Percentiles rank a stretch among this genome's conserved stretches.
Evolutionary conservation across 2,797 vertebrate species (phyloP).

Genomic region (Crotalus adamanteus): DNA sequence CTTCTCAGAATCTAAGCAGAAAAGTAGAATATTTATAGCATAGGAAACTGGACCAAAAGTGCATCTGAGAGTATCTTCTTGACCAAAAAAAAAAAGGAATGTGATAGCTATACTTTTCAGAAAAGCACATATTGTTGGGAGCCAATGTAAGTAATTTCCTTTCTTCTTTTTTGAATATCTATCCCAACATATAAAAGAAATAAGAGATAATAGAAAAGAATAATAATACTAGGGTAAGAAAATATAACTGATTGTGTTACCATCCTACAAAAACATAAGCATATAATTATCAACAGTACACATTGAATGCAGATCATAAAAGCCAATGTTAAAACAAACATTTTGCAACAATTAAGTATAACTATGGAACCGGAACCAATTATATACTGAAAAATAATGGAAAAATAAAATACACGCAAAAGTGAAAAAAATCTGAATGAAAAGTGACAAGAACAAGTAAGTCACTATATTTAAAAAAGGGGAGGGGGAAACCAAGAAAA

Average conservation of each 20-base stretch:
- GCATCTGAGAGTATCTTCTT: constrained; percentile 76
- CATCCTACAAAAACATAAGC: constrained; percentile 46
- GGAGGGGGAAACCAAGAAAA: constrained; percentile 63
- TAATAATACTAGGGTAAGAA: constrained; percentile 11
- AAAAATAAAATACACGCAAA: constrained; percentile 54
- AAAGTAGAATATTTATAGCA: constrained; percentile 7
- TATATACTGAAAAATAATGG: constrained; percentile 63
- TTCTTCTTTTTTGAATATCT: not conserved
- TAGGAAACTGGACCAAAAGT: constrained; percentile 39
- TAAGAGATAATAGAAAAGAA: constrained; percentile 16
- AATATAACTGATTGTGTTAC: constrained; percentile 37
- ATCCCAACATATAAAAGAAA: constrained; percentile 24
- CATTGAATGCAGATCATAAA: constrained; percentile 60
- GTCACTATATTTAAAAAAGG: constrained; percentile 68
- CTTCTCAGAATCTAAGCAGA: not conserved
- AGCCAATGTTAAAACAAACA: constrained; percentile 58
- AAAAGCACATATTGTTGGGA: not conserved
- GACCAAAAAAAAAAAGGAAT: constrained; percentile 30
- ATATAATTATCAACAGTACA: constrained; percentile 52
- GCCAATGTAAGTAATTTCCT: not conserved
- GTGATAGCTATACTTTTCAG: not conserved
- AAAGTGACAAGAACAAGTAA: constrained; percentile 77
- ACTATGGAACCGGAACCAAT: constrained; percentile 44
- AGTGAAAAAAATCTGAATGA: constrained; percentile 45
- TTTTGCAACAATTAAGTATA: constrained; percentile 59